Evolutionary conservation across 2,797 vertebrate genomes (phyloP).

Genomic region (Sciurus carolinensis): DNA sequence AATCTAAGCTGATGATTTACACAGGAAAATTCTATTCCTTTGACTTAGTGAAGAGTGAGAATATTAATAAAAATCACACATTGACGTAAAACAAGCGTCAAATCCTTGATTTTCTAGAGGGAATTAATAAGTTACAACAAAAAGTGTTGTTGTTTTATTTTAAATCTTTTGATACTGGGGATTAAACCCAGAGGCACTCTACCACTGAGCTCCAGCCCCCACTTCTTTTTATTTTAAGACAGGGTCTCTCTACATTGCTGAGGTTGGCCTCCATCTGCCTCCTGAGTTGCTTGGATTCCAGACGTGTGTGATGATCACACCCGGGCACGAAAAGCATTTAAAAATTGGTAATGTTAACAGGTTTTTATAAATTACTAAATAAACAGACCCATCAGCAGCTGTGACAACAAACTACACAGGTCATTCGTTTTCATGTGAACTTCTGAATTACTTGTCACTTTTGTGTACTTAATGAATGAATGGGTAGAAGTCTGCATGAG

Average conservation of each 20-base stretch:
- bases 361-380: not conserved
- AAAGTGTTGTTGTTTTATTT: too few species aligned
- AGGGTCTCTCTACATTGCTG: too few species aligned
- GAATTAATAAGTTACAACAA: constrained; percentile 36
- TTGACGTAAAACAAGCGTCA: not conserved
- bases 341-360: not conserved
- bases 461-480: not conserved
- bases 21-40: not conserved
- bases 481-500: not conserved
- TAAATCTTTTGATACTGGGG: too few species aligned
- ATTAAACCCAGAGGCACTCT: too few species aligned
- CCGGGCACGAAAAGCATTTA: not conserved
- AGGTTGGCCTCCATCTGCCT: too few species aligned
- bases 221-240: too few species aligned
- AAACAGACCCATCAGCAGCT: not conserved
- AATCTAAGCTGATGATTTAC: not conserved
- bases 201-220: too few species aligned
- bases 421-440: not conserved
- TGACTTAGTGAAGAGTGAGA: not conserved
- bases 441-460: not conserved
- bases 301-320: too few species aligned
- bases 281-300: too few species aligned
- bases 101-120: not conserved
- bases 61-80: constrained; percentile 22
- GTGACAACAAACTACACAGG: not conserved